Base-by-base conservation (phyloP, 2,888 invertebrate species). In the Cheilosia variabilis region DNA sequence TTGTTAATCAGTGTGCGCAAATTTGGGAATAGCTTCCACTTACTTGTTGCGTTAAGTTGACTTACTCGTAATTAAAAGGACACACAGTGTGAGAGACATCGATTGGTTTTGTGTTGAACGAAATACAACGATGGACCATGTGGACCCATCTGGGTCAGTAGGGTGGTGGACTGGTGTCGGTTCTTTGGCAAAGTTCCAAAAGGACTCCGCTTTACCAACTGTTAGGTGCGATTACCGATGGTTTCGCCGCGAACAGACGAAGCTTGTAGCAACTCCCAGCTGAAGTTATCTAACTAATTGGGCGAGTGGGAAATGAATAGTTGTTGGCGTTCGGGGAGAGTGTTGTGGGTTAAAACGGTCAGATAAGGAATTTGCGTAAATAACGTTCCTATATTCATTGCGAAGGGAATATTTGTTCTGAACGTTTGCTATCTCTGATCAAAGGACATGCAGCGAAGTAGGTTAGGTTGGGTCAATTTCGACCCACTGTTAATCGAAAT, bases 51-150 rank as follows among this genome's bases (percentile, higher is more conserved):
- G 62, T 66, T 62, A 75, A 63, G 80, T 75, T 55, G 41, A 47
- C 62, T 80, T 34, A 41, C 62, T 80, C 73, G 73, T 27, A 27
- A 80, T 75, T 80, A 69, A 41, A 53, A 37, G 45, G 4, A 31
- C 55, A 15, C 34, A 45, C 7, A 45, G 24, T 27, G 9, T 9
- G 41, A 19, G 13, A 57, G 37, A 27, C 22, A 60, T 65, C 66
- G 52, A 72, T 73, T 45, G 19, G 52, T 22, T 62, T 27, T 63
- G 78, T 71, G 78, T n/a, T n/a, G n/a, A n/a, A 57, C 19, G n/a
- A 27, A 19, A 57, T 52, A 52, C 7, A 41, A 22, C 22, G 22
- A 22, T 22, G 22, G 22, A 22, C 0, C 22, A 22, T n/a, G n/a
- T n/a, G n/a, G n/a, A n/a, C 22, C 24, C 37, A 75, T 75, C 58